Evolutionary conservation across 2,113 vertebrate genomes (phyloP).

Genomic region (Cynoglossus semilaevis): DNA sequence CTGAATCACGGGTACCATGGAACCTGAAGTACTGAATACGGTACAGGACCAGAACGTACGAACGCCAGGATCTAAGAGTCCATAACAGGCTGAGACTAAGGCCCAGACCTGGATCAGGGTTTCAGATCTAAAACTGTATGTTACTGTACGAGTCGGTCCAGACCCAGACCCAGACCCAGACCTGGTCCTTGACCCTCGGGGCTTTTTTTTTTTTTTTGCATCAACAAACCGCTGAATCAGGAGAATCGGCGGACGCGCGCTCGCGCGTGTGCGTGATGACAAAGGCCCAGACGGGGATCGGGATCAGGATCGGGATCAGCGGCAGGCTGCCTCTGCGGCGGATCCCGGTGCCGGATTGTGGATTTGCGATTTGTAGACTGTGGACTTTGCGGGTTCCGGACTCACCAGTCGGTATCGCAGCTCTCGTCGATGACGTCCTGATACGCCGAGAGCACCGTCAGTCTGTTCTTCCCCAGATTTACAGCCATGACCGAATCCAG

Average conservation of each 20-base stretch:
- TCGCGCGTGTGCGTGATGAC: neutral
- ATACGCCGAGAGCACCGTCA: conserved; percentile 79
- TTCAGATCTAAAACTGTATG: no score
- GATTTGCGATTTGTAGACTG: no score
- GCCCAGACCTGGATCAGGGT: no score
- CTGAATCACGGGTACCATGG: no score
- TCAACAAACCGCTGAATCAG: neutral
- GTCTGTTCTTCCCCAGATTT: conserved; percentile 80
- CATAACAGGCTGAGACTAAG: no score
- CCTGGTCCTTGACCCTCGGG: neutral
- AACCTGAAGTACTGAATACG: no score
- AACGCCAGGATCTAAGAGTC: no score
- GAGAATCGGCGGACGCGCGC: neutral
- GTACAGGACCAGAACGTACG: no score
- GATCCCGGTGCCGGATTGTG: no score
- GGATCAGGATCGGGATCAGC: neutral
- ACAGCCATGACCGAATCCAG: conserved; percentile 77
- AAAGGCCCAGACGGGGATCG: neutral
- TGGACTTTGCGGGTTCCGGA: neutral
- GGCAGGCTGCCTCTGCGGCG: no score
- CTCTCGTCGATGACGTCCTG: conserved; percentile 81
- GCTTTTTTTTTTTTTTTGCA: conserved; percentile 1
- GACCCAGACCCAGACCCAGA: neutral
- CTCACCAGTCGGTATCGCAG: conserved; percentile 80
- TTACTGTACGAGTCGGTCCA: neutral